Conservation (phyloP, 2,113 vertebrate species). For the Sylvilagus bachmani region DNA sequence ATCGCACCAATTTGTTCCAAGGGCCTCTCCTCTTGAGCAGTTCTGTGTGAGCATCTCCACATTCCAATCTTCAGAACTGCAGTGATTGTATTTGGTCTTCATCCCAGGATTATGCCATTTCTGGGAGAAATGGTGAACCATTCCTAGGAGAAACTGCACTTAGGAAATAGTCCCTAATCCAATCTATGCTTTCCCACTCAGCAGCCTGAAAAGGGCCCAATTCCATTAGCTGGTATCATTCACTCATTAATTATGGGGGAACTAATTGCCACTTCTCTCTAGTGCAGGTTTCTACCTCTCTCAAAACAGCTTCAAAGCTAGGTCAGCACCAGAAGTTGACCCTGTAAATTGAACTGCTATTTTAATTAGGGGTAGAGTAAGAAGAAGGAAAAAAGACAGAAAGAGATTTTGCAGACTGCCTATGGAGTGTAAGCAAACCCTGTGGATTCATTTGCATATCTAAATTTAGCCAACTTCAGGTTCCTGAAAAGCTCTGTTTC, state of each 20-base stretch:
- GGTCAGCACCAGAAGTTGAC: constrained; percentile 47
- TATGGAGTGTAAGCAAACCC: constrained; percentile 54
- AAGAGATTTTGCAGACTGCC: background rate
- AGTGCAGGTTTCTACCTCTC: background rate
- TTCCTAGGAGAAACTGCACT: constrained; percentile 25
- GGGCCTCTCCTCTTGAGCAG: background rate
- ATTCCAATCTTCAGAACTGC: constrained; percentile 49
- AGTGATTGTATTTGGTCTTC: constrained; percentile 56
- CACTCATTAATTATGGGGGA: constrained; percentile 41
- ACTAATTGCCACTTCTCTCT: constrained; percentile 52
- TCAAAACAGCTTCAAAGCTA: constrained; percentile 24
- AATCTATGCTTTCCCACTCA: constrained; percentile 25
- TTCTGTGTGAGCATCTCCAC: background rate
- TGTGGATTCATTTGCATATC: constrained; percentile 66
- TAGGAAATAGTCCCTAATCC: constrained; percentile 38
- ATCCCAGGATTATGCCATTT: constrained; percentile 39
- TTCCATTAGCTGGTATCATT: constrained; percentile 45
- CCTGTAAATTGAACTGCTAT: constrained; percentile 39
- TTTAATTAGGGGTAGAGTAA: constrained; percentile 53
- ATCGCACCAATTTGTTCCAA: constrained; percentile 11
- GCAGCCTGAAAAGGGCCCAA: constrained; percentile 39
- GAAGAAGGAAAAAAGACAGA: background rate
- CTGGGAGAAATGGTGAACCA: constrained; percentile 39
- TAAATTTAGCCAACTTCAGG: constrained; percentile 67
- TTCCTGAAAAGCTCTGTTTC: constrained; percentile 50